Conservation (phyloP, 2,888 invertebrate species). For the Agrochola macilenta region DNA sequence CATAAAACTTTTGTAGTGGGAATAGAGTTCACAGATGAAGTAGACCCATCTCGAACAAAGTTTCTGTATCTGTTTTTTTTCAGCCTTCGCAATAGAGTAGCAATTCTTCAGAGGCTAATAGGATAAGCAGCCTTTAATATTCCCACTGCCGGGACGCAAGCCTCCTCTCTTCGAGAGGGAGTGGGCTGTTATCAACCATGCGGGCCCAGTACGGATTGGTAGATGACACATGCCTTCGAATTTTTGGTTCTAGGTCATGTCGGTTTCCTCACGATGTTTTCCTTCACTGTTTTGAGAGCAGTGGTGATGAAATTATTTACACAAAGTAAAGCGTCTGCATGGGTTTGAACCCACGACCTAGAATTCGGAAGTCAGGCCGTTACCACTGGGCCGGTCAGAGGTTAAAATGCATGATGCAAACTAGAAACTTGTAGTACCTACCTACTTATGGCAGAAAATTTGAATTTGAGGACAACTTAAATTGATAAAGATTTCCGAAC, state of each 20-base stretch:
- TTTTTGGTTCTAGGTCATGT: background rate
- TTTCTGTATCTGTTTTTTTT: slow-evolving; percentile 22
- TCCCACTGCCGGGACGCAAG: background rate
- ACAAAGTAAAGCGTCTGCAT: background rate
- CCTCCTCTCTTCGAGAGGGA: background rate
- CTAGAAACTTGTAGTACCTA: background rate
- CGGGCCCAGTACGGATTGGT: background rate
- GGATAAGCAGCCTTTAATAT: background rate
- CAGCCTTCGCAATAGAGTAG: background rate
- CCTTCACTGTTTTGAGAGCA: background rate
- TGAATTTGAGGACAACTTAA: background rate
- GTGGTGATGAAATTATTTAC: background rate
- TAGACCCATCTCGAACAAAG: slow-evolving; percentile 17
- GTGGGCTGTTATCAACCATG: background rate
- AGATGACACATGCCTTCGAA: background rate
- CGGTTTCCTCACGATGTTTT: background rate
- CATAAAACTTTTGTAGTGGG: slow-evolving; percentile 55
- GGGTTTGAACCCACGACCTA: background rate
- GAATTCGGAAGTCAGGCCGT: background rate
- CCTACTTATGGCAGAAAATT: background rate
- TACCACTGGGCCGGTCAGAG: background rate
- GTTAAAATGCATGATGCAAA: background rate
- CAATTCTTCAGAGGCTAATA: background rate
- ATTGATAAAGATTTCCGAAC: background rate
- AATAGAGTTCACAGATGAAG: slow-evolving; percentile 41